Conservation (phyloP, 2,797 vertebrate genomes). For the Scarus forsteni region DNA sequence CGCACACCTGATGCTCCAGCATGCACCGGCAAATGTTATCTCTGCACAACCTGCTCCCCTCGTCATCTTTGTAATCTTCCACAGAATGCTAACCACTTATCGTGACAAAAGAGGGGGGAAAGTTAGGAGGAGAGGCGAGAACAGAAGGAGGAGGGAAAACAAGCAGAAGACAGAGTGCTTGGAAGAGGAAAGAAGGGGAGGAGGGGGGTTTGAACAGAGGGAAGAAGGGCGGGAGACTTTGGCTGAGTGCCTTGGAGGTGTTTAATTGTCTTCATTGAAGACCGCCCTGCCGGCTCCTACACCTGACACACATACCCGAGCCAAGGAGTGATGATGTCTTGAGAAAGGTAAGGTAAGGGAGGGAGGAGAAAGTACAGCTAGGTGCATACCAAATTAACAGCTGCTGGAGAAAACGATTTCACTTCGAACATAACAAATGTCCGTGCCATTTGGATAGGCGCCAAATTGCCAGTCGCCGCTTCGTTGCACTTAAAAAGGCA, state of each 20-base stretch:
- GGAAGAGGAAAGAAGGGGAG: constrained; percentile 1
- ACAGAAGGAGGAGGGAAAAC: constrained; percentile 27
- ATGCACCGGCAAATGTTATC: constrained; percentile 42
- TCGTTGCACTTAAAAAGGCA: constrained; percentile 60
- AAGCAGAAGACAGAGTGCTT: constrained; percentile 49
- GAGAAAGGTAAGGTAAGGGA: not conserved
- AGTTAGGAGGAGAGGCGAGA: not conserved
- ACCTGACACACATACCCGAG: constrained; percentile 45
- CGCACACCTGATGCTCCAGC: constrained; percentile 68
- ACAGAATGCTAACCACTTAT: constrained; percentile 41
- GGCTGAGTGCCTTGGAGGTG: constrained; percentile 73
- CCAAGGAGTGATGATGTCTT: constrained; percentile 33
- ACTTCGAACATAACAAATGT: constrained; percentile 49
- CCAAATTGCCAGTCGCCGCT: constrained; percentile 64
- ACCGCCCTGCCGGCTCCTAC: constrained; percentile 49
- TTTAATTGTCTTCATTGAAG: constrained; percentile 79
- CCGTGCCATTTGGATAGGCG: constrained; percentile 49
- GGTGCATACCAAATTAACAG: constrained; percentile 49
- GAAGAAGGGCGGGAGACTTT: constrained; percentile 32
- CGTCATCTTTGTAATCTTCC: constrained; percentile 8
- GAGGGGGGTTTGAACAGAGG: not conserved
- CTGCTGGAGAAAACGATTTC: constrained; percentile 51
- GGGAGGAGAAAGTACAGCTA: not conserved
- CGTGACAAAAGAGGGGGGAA: constrained; percentile 20
- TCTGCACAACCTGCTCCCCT: constrained; percentile 47